phyloP scores from a whole-genome alignment of 2,113 vertebrate species.

The Ascaphus truei region DNA sequence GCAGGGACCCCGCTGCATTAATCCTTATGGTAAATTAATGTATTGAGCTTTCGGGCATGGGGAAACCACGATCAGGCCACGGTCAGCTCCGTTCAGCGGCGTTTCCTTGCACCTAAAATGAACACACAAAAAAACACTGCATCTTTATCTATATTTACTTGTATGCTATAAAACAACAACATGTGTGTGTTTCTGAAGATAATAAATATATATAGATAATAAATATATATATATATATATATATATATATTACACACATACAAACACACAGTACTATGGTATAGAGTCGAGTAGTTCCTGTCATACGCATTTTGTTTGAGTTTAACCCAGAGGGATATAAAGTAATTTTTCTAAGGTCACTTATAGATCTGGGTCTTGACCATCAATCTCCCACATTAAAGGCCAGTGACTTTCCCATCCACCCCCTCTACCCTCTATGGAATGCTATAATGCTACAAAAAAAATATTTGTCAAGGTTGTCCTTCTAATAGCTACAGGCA shows the following conservation, averaged over 20 bases:
- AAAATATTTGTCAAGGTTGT: background rate
- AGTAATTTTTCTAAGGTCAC: conserved; percentile 1
- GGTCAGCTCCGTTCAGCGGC: too few relatives aligned
- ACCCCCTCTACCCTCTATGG: background rate
- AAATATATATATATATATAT: background rate
- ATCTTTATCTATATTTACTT: too few relatives aligned
- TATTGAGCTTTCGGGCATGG: too few relatives aligned
- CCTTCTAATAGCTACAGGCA: background rate
- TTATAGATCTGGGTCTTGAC: conserved; percentile 4
- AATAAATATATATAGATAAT: too few relatives aligned
- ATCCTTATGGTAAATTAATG: too few relatives aligned
- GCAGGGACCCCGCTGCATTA: too few relatives aligned
- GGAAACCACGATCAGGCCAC: too few relatives aligned
- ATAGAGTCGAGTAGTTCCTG: background rate
- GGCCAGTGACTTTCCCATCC: background rate
- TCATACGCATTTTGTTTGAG: background rate
- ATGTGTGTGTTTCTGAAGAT: too few relatives aligned
- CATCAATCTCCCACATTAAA: conserved; percentile 11
- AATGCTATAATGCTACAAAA: background rate
- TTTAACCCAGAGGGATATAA: conserved; percentile 11
- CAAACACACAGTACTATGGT: background rate
- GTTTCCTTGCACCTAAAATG: too few relatives aligned
- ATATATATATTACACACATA: background rate
- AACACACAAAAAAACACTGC: too few relatives aligned
- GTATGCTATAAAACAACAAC: too few relatives aligned